These are phyloP conservation scores for Venustaconcha ellipsiformis DNA, from an alignment of 1,140 invertebrate genomes.

Conservation along the genomic window DNA sequence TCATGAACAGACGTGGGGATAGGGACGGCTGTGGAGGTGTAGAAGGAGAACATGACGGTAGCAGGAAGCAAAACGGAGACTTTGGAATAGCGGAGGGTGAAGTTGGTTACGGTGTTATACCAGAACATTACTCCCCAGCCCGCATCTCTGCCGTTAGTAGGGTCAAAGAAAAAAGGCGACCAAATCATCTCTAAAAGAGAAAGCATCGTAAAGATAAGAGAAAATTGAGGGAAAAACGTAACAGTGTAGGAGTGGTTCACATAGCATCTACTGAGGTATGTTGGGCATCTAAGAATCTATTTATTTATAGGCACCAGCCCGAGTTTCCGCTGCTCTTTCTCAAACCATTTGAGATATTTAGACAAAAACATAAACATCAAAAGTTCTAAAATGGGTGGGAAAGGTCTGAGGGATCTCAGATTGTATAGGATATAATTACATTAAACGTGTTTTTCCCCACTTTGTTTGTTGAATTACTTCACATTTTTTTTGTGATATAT, in stretches of 20 bases:
- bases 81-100: constrained; percentile 19
- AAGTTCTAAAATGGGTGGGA: too few species aligned
- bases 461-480: too few species aligned
- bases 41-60: constrained; percentile 29
- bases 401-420: too few species aligned
- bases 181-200: constrained; percentile 74
- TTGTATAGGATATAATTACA: too few species aligned
- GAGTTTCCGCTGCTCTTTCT: too few species aligned
- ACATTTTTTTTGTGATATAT: too few species aligned
- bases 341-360: too few species aligned
- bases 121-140: constrained; percentile 72
- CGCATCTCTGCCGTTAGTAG: constrained; percentile 63
- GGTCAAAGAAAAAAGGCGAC: constrained; percentile 71
- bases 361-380: too few species aligned
- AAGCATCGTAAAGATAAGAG: constrained; percentile 74
- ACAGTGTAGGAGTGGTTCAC: constrained; percentile 77
- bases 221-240: constrained; percentile 76
- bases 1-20: constrained; percentile 66
- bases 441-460: too few species aligned
- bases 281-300: neutral
- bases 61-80: constrained; percentile 48
- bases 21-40: constrained; percentile 27
- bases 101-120: constrained; percentile 23
- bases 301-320: too few species aligned
- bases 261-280: constrained; percentile 76